Percentiles rank a stretch among this genome's conserved stretches.
Evolutionary conservation across 2,888 invertebrate genomes (phyloP).

Genomic region (Melanostoma scalare): DNA sequence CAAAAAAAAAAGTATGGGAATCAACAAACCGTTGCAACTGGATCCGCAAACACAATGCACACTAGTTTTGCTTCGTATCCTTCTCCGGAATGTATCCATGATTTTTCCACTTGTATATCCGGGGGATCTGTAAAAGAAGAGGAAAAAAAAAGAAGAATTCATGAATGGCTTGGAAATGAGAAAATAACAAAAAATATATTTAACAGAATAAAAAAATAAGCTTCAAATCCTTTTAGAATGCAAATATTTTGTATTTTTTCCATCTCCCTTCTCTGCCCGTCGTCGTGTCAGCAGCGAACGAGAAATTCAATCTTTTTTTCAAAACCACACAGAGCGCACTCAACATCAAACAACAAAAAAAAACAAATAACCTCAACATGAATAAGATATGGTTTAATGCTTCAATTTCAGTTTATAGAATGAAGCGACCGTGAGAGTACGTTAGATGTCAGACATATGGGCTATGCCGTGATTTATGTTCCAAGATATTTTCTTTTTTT

Average conservation of each 20-base stretch:
- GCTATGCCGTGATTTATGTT: conserved; percentile 66
- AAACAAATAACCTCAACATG: conserved; percentile 57
- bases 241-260: conserved; percentile 69
- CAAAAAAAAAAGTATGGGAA: conserved; percentile 56
- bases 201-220: conserved; percentile 13
- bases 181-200: conserved; percentile 29
- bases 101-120: conserved; percentile 87
- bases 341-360: conserved; percentile 26
- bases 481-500: conserved; percentile 26
- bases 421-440: conserved; percentile 50
- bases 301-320: conserved; percentile 65
- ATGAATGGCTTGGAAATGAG: conserved; percentile 54
- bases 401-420: conserved; percentile 67
- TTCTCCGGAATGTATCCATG: conserved; percentile 88
- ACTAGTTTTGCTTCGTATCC: conserved; percentile 87
- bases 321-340: conserved; percentile 31
- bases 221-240: conserved; percentile 68
- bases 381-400: conserved; percentile 71
- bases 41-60: conserved; percentile 87
- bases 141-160: conserved; percentile 24
- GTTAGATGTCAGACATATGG: conserved; percentile 56
- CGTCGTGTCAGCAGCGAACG: conserved; percentile 33
- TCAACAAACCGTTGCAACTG: conserved; percentile 85
- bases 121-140: conserved; percentile 84
- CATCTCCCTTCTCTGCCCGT: conserved; percentile 5